Conservation (phyloP, 2,113 vertebrate genomes). For the Myrmecophaga tridactyla region DNA sequence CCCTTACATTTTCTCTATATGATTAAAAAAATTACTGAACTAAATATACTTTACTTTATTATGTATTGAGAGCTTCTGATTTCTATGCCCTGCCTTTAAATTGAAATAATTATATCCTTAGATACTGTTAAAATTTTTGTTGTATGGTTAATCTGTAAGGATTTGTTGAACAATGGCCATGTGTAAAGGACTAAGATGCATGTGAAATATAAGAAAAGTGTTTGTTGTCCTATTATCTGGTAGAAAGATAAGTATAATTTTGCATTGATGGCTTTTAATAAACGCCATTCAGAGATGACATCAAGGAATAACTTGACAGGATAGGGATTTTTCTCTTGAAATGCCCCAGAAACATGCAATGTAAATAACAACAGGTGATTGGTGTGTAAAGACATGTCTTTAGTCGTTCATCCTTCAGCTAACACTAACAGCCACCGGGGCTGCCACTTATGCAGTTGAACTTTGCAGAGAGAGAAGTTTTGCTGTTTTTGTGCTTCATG, state of each 20-base stretch:
- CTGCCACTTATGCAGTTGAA: not conserved
- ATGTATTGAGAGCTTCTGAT: not conserved
- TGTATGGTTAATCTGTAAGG: not conserved
- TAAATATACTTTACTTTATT: not conserved
- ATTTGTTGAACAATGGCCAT: not conserved
- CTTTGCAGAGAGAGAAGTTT: not conserved
- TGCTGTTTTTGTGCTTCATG: not conserved
- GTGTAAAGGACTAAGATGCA: not conserved
- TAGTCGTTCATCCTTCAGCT: fast-evolving
- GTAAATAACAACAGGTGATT: not conserved
- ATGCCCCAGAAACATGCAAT: not conserved
- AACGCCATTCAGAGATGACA: not conserved
- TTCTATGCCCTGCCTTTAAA: not conserved
- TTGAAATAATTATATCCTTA: not conserved
- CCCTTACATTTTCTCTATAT: not conserved
- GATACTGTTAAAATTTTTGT: not conserved
- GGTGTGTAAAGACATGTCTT: not conserved
- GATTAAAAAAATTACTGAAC: not conserved
- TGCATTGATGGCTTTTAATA: not conserved
- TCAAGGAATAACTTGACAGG: not conserved
- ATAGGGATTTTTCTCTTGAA: not conserved
- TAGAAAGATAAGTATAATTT: not conserved
- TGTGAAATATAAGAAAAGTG: not conserved
- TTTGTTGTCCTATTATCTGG: not conserved
- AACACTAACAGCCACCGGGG: not conserved